Percentiles rank a stretch among this genome's conserved stretches.
These are phyloP conservation scores for Xyrauchen texanus DNA, from an alignment of 2,113 vertebrate species.

Conservation along the genomic window DNA sequence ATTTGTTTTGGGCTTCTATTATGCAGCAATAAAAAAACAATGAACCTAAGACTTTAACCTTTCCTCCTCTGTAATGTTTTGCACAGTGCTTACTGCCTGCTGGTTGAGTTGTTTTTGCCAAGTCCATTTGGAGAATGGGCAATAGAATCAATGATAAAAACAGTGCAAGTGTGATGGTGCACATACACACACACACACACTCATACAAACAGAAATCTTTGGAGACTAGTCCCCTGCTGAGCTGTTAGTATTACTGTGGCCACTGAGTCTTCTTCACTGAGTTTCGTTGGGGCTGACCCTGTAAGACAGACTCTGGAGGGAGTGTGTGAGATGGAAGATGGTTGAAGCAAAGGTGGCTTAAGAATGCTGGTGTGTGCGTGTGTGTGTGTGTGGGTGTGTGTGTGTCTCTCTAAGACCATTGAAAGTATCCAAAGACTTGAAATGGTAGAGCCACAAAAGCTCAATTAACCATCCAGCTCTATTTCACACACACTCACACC, in stretches of 20 bases:
- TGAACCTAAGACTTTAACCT: slow-evolving; percentile 33
- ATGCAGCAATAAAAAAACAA: slow-evolving; percentile 21
- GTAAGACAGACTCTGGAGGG: neutral
- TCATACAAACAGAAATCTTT: slow-evolving; percentile 12
- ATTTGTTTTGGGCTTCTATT: slow-evolving; percentile 9
- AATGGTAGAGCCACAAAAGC: slow-evolving; percentile 48
- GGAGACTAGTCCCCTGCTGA: slow-evolving; percentile 59
- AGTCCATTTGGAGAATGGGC: slow-evolving; percentile 36
- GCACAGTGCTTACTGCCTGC: slow-evolving; percentile 33
- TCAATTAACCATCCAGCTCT: slow-evolving; percentile 58
- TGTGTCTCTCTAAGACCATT: slow-evolving; percentile 46
- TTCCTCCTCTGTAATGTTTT: slow-evolving; percentile 33
- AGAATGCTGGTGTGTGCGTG: slow-evolving; percentile 57
- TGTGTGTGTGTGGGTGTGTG: too few species aligned
- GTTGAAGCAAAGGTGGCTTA: slow-evolving; percentile 20
- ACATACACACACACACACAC: neutral
- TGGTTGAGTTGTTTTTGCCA: slow-evolving; percentile 32
- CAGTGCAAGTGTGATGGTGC: slow-evolving; percentile 11
- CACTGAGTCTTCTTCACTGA: slow-evolving; percentile 23
- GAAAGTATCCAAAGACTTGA: slow-evolving; percentile 55
- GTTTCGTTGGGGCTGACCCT: neutral
- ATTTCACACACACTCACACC: slow-evolving; percentile 22
- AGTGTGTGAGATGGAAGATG: slow-evolving; percentile 13
- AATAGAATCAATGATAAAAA: slow-evolving; percentile 40
- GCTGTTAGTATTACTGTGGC: slow-evolving; percentile 47